Conservation (phyloP, 2,797 vertebrate species). For the Fundulus diaphanus region DNA sequence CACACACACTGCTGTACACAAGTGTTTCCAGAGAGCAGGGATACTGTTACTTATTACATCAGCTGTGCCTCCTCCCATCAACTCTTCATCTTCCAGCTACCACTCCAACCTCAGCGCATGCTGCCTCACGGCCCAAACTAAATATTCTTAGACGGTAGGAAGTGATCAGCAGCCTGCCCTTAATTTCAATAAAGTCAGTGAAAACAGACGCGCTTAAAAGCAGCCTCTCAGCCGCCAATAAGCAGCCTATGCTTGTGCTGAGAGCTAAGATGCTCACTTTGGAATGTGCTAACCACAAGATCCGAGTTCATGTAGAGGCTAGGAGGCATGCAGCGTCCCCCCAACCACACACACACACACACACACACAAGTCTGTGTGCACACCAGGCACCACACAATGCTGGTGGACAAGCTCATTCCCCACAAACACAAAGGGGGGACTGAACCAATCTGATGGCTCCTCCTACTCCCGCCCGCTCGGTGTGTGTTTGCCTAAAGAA, state of each 20-base stretch:
- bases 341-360: no score
- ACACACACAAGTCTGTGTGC: constrained; percentile 31
- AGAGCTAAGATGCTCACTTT: constrained; percentile 16
- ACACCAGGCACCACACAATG: constrained; percentile 51
- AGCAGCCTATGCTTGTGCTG: not conserved
- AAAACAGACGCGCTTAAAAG: constrained; percentile 28
- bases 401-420: constrained; percentile 56
- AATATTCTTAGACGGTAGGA: constrained; percentile 8
- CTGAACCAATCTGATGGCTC: constrained; percentile 50
- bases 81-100: constrained; percentile 41
- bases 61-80: constrained; percentile 46
- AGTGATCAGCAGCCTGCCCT: constrained; percentile 7
- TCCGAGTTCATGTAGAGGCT: constrained; percentile 64
- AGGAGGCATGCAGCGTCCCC: constrained; percentile 46
- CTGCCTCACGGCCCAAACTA: constrained; percentile 15
- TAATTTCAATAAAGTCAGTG: not conserved
- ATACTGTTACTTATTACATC: constrained; percentile 89
- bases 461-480: constrained; percentile 38
- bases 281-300: constrained; percentile 34
- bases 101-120: constrained; percentile 51
- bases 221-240: constrained; percentile 2
- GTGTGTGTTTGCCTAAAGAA: constrained; percentile 25
- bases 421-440: constrained; percentile 48
- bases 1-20: constrained; percentile 67
- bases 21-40: constrained; percentile 75